These are phyloP conservation scores for Drosophila suzukii DNA, from an alignment of 1,140 invertebrate genomes.

Conservation along the genomic window DNA sequence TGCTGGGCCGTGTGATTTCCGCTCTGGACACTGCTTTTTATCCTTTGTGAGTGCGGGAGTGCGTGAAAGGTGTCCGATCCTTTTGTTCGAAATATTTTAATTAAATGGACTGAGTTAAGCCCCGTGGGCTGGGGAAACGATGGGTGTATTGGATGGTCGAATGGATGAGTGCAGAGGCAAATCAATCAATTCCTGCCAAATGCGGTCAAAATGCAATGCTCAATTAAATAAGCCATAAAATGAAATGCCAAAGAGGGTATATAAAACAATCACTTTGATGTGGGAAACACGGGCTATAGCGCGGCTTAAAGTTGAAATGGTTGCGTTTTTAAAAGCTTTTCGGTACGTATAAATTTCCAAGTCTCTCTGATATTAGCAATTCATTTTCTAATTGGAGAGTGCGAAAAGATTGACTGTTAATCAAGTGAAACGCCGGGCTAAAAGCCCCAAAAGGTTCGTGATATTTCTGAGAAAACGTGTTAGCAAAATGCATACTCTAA, in stretches of 20 bases:
- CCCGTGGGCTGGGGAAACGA: slow-evolving; percentile 15
- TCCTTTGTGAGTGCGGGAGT: slow-evolving; percentile 53
- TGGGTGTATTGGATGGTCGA: not conserved
- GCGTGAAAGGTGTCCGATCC: slow-evolving; percentile 45
- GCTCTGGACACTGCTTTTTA: slow-evolving; percentile 63
- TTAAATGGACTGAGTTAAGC: slow-evolving; percentile 51
- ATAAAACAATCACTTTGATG: slow-evolving; percentile 23
- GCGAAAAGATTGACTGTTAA: slow-evolving; percentile 22
- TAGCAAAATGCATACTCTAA: slow-evolving; percentile 4
- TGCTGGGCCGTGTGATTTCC: slow-evolving; percentile 69
- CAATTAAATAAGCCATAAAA: slow-evolving; percentile 49
- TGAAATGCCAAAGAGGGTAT: slow-evolving; percentile 18
- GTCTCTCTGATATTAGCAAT: slow-evolving; percentile 14
- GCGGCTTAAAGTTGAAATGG: slow-evolving; percentile 19
- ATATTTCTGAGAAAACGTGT: not conserved
- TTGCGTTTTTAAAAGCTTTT: slow-evolving; percentile 8
- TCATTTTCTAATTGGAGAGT: slow-evolving; percentile 5
- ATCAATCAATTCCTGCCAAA: slow-evolving; percentile 49
- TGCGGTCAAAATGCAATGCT: slow-evolving; percentile 51
- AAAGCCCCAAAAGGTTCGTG: slow-evolving; percentile 15
- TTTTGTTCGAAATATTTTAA: slow-evolving; percentile 49
- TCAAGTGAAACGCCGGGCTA: slow-evolving; percentile 23
- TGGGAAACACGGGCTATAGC: slow-evolving; percentile 8
- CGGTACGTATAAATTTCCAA: not conserved
- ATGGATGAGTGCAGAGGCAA: slow-evolving; percentile 26